Conservation (phyloP, 1,140 invertebrate species). For the Pseudoatta argentina region DNA sequence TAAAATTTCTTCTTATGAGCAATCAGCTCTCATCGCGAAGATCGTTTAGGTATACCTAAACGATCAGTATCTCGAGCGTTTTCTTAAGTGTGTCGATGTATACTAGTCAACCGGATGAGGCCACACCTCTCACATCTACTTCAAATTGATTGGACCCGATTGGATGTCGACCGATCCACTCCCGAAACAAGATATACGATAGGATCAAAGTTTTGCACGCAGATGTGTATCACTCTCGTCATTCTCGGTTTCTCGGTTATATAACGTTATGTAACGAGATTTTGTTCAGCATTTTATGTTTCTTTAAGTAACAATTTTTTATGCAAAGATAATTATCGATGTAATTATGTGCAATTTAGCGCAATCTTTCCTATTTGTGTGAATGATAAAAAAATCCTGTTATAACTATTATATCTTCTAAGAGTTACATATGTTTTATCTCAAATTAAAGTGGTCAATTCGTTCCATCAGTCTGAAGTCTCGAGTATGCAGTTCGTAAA, state of each 20-base stretch:
- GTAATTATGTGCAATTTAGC: neutral
- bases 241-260: slow-evolving; percentile 18
- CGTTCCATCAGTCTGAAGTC: slow-evolving; percentile 32
- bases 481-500: slow-evolving; percentile 42
- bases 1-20: slow-evolving; percentile 19
- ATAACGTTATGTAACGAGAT: slow-evolving; percentile 5
- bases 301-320: neutral
- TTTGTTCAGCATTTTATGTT: neutral
- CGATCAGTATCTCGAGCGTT: slow-evolving; percentile 16
- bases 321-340: neutral
- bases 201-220: slow-evolving; percentile 56
- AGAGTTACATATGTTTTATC: neutral
- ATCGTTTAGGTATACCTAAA: neutral
- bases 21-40: neutral
- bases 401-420: neutral
- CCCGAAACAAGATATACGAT: slow-evolving; percentile 66
- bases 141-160: slow-evolving; percentile 47
- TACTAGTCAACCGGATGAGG: slow-evolving; percentile 5
- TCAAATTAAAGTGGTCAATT: slow-evolving; percentile 37
- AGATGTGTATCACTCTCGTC: slow-evolving; percentile 55
- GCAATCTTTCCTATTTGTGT: neutral
- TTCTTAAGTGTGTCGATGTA: slow-evolving; percentile 46
- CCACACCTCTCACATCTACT: slow-evolving; percentile 57
- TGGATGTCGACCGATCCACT: slow-evolving; percentile 65
- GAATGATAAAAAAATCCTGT: slow-evolving; percentile 28